phyloP scores from a whole-genome alignment of 2,888 invertebrate species.

The Lasioglossum figueresi region DNA sequence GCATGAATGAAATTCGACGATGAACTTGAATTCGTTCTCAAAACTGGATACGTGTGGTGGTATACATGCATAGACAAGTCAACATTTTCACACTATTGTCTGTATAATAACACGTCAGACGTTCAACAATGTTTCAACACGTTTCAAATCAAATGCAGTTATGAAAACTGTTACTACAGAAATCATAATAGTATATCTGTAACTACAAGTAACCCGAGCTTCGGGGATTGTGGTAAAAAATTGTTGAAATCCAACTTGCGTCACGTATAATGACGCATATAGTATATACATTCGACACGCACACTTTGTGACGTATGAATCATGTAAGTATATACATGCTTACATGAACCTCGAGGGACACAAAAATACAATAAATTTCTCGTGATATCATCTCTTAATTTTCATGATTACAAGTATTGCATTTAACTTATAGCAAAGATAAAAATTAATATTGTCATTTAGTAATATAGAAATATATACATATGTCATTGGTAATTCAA shows the following conservation, averaged over 20 bases:
- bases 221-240: not conserved
- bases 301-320: constrained; percentile 8
- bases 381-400: not conserved
- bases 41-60: not conserved
- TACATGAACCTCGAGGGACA: not conserved
- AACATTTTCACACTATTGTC: not conserved
- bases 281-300: not conserved
- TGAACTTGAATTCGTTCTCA: not conserved
- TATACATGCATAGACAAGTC: not conserved
- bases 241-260: not conserved
- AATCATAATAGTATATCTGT: not conserved
- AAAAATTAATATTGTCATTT: not conserved
- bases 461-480: not conserved
- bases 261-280: not conserved
- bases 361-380: not conserved
- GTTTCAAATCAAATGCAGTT: not conserved
- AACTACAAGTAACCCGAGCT: not conserved
- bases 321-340: not conserved
- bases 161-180: not conserved
- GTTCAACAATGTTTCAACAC: not conserved
- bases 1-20: not conserved
- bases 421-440: not conserved
- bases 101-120: not conserved
- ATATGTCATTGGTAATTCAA: not conserved
- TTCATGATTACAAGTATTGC: not conserved